These are phyloP conservation scores for Brachionichthys hirsutus DNA, from an alignment of 2,113 vertebrate genomes.

Conservation along the genomic window DNA sequence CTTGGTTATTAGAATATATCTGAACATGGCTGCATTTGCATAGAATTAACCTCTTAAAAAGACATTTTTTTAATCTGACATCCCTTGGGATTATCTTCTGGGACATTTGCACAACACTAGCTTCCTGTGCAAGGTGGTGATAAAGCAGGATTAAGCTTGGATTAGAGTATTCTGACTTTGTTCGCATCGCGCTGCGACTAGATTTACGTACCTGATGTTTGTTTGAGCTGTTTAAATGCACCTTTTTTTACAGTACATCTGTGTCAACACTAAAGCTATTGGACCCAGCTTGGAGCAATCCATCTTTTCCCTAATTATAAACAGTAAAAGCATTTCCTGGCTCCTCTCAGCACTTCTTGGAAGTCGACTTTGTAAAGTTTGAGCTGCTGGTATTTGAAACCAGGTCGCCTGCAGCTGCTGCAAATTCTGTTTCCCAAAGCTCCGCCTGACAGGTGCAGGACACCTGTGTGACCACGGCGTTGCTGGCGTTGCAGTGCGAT, in stretches of 20 bases:
- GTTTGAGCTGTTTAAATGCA: too few relatives aligned
- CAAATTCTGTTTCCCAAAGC: conserved; percentile 38
- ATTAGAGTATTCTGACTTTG: conserved; percentile 43
- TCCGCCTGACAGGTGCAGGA: conserved; percentile 43
- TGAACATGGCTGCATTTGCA: conserved; percentile 34
- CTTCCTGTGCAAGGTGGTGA: conserved; percentile 2
- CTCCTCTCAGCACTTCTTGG: conserved; percentile 23
- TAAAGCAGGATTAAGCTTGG: conserved; percentile 33
- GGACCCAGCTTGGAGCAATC: neutral
- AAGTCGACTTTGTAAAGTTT: conserved; percentile 32
- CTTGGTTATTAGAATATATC: too few relatives aligned
- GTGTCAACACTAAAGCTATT: conserved; percentile 2
- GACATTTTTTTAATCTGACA: conserved; percentile 1
- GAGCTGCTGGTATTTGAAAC: conserved; percentile 35
- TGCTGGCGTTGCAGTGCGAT: conserved; percentile 8
- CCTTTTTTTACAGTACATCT: neutral
- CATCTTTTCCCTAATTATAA: neutral
- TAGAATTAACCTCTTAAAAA: conserved; percentile 2
- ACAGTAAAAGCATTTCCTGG: conserved; percentile 1
- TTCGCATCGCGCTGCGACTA: conserved; percentile 1
- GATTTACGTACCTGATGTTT: too few relatives aligned
- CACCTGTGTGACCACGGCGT: too few relatives aligned
- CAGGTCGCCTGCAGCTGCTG: conserved; percentile 53
- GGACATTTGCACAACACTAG: conserved; percentile 44
- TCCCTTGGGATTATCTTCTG: conserved; percentile 31